A percentile compares a stretch with the other conserved stretches of the same genome.
Conservation (phyloP, 1,140 invertebrate species). For the Bombus picipes region DNA sequence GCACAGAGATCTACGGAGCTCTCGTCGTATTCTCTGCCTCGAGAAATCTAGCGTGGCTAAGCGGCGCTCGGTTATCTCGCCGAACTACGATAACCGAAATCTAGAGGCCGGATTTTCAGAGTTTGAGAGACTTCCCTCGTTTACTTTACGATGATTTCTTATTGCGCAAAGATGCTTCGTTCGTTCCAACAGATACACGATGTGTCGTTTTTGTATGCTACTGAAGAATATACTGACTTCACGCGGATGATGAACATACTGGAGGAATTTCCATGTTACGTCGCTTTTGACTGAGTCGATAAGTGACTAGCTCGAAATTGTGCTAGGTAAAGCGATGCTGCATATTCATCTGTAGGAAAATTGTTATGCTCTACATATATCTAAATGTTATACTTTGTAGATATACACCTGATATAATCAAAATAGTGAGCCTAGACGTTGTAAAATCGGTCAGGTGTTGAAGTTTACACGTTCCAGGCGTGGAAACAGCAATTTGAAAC, state of each 20-base stretch:
- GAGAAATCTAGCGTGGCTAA: constrained; percentile 45
- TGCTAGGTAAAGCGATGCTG: no score
- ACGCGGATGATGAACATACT: background rate
- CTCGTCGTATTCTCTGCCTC: constrained; percentile 1
- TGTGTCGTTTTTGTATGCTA: background rate
- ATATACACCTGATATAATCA: background rate
- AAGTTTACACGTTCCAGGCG: background rate
- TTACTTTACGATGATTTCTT: background rate
- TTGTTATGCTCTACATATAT: background rate
- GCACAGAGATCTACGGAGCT: constrained; percentile 53
- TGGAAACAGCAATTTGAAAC: background rate
- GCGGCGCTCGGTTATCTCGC: constrained; percentile 32
- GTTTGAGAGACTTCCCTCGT: background rate
- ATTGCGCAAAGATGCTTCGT: background rate
- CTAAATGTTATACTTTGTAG: background rate
- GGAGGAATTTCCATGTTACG: background rate
- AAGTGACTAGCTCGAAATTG: no score
- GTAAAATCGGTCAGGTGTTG: background rate
- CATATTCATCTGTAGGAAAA: background rate
- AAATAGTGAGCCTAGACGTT: background rate
- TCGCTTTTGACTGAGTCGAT: no score
- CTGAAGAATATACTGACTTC: background rate
- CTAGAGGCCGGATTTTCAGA: constrained; percentile 9
- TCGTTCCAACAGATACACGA: background rate
- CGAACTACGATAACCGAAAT: background rate